Conservation (phyloP, 2,113 vertebrate genomes). For the Sclerurus mexicanus region DNA sequence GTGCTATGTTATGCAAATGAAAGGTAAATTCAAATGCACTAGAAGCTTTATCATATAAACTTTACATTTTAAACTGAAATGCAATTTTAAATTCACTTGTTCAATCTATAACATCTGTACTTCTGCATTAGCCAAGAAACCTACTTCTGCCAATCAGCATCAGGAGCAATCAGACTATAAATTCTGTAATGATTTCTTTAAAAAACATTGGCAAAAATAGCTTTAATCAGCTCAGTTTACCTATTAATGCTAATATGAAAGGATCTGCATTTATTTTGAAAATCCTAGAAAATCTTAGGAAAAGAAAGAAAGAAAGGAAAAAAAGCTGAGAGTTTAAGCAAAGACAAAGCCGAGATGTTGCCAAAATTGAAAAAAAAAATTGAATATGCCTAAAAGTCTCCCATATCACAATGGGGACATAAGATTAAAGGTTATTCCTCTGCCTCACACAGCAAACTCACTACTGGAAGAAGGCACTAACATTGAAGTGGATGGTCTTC, state of each 20-base stretch:
- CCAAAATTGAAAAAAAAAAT: neutral
- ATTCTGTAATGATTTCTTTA: neutral
- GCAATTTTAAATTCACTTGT: neutral
- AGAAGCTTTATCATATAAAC: neutral
- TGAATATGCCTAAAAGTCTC: neutral
- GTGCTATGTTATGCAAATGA: neutral
- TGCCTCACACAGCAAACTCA: neutral
- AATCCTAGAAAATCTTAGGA: neutral
- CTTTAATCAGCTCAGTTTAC: slow-evolving; percentile 3
- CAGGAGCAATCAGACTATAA: neutral
- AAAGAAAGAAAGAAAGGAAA: neutral
- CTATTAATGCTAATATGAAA: neutral
- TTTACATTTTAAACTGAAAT: neutral
- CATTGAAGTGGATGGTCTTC: neutral
- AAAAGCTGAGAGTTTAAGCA: neutral
- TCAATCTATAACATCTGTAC: neutral
- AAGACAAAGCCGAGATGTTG: neutral
- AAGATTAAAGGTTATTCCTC: neutral
- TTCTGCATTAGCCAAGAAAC: neutral
- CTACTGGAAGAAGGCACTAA: neutral
- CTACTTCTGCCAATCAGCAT: neutral
- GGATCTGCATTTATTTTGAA: neutral
- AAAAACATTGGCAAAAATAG: neutral
- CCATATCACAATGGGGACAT: neutral
- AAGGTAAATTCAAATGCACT: neutral